Base-by-base conservation (phyloP, 2,888 invertebrate species). In the Chironomus tentans region DNA sequence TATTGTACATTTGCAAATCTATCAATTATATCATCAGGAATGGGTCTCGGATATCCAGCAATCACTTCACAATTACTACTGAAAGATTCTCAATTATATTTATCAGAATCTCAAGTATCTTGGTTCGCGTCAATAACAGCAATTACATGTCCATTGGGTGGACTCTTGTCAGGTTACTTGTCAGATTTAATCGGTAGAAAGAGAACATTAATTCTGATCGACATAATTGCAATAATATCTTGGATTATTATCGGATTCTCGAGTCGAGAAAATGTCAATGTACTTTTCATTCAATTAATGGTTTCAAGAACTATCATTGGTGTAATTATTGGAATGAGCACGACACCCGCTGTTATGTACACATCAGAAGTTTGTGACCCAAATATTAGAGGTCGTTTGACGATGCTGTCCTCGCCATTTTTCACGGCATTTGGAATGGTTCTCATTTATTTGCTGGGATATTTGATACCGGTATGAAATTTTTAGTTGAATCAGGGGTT, bases 1-100 rank as follows among this genome's bases (percentile, higher is more conserved):
- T 56, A 7, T 18, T 15, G 56, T 7, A 56, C 18, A 2, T 2
- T 15, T 38, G 82, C 82, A 18, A 84, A 84, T 77, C 71, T 84
- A 70, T 82, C 83, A 3, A 78, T 83, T 10, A 70, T 84, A 6
- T 81, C 84, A 1, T 79, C 80, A 2, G 84, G 84, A 0, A 82
- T 84, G 80, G 80, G 79, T 0, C 62, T 84, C 62, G 84, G 82
- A 10, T 78, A 82, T 76, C 84, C 84, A 38, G 81, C 84, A 2
- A 81, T 84, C 0, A 80, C 82, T 12, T 18, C 65, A 22, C 18
- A 74, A n/a, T 28, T 68, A 7, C 12, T 74, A 12, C 7, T 68
- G 6, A 46, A 68, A 70, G 78, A 84, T 38, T 38, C 38, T 10
- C 38, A 38, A 10, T 38, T 38, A 38, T 1, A 38, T 13, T 79